Conservation (phyloP, 2,113 vertebrate species). For the Lagenorhynchus albirostris region DNA sequence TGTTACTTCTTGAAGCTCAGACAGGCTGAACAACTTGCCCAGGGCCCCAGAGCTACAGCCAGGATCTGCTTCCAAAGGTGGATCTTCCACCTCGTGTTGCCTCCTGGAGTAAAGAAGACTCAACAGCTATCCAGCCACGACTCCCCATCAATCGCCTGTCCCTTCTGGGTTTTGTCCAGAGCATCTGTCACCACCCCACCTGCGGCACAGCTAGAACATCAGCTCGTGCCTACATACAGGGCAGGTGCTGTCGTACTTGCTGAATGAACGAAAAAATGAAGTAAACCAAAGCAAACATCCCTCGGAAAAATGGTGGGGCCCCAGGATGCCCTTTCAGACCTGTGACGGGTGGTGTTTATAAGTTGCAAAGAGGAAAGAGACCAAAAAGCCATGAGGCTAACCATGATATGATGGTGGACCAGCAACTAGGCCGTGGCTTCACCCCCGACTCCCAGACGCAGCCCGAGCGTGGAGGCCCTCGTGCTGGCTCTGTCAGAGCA, state of each 20-base stretch:
- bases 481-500: background rate
- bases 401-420: rapidly evolving
- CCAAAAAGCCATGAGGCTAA: background rate
- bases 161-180: background rate
- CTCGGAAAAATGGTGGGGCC: background rate
- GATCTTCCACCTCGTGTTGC: background rate
- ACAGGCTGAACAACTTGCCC: background rate
- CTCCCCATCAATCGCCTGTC: background rate
- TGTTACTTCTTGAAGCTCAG: background rate
- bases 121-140: background rate
- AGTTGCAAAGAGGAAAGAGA: background rate
- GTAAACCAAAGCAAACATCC: background rate
- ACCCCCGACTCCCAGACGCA: rapidly evolving
- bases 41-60: background rate
- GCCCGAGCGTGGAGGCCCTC: background rate
- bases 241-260: background rate
- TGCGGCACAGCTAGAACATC: rapidly evolving
- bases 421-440: background rate
- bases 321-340: no score
- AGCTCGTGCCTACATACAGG: background rate
- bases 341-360: background rate
- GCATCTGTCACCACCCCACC: background rate
- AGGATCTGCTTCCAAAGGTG: background rate
- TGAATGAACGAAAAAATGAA: background rate
- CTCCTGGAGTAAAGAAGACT: background rate